phyloP scores from a whole-genome alignment of 2,888 invertebrate genomes.

The Cryptus viduatorius region DNA sequence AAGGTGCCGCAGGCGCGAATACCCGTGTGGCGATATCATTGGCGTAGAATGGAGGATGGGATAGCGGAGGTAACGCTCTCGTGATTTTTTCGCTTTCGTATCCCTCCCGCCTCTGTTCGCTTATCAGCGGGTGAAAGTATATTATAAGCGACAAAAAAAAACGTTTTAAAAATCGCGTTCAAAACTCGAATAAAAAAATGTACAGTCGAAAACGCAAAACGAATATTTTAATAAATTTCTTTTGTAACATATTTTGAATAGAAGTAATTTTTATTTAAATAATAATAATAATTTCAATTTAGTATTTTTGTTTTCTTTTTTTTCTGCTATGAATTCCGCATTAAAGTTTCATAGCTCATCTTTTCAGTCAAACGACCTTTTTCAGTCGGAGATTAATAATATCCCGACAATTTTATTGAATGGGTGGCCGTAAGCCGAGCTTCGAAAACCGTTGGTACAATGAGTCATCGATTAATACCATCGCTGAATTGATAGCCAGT shows the following conservation, averaged over 20 bases:
- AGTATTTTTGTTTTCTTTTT: background rate
- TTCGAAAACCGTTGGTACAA: too few relatives aligned
- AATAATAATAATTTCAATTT: too few relatives aligned
- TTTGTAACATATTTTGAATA: too few relatives aligned
- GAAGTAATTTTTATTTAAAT: too few relatives aligned
- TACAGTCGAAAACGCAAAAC: background rate
- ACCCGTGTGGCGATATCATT: constrained; percentile 43
- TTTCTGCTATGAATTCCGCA: background rate
- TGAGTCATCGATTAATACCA: too few relatives aligned
- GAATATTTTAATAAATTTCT: background rate
- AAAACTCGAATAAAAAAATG: background rate
- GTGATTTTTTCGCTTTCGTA: constrained; percentile 12
- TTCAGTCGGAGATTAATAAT: too few relatives aligned
- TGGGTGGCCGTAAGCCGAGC: too few relatives aligned
- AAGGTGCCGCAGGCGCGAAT: background rate
- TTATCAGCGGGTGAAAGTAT: background rate
- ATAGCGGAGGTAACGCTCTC: constrained; percentile 2
- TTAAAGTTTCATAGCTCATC: background rate
- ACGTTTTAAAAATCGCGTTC: too few relatives aligned
- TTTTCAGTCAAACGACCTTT: too few relatives aligned
- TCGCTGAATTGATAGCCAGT: background rate
- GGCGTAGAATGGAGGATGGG: constrained; percentile 5
- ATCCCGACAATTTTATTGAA: too few relatives aligned
- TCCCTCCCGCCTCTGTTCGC: background rate
- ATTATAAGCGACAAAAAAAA: background rate